Conservation (phyloP, 2,797 vertebrate species). For the Pseudotriccus pelzelni region DNA sequence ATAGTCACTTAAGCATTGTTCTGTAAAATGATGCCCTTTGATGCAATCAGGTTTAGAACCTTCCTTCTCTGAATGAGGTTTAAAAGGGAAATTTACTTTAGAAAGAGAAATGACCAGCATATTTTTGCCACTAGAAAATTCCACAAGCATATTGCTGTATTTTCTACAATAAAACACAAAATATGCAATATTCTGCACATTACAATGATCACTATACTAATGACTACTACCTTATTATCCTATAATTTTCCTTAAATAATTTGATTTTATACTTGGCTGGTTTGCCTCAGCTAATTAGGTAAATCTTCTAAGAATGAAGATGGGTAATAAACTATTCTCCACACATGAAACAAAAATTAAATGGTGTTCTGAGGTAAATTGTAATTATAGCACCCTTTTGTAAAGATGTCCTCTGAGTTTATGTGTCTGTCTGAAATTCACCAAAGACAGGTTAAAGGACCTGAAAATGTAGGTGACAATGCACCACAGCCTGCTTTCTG, state of each 20-base stretch:
- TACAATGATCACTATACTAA: not conserved
- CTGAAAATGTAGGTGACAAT: not conserved
- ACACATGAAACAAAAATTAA: not conserved
- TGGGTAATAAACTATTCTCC: slow-evolving; percentile 1
- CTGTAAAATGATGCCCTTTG: not conserved
- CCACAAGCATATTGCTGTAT: not conserved
- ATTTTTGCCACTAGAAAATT: not conserved
- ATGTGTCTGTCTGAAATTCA: not conserved
- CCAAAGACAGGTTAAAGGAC: not conserved
- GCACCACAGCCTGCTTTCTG: not conserved
- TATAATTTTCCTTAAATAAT: slow-evolving; percentile 48
- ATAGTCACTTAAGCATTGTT: not conserved
- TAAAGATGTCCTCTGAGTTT: not conserved
- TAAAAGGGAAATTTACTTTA: not conserved
- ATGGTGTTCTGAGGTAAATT: not conserved
- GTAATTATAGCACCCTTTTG: not conserved
- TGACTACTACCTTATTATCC: not conserved
- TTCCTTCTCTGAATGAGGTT: not conserved
- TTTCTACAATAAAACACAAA: not conserved
- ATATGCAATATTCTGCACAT: not conserved
- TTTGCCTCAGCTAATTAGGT: slow-evolving; percentile 23
- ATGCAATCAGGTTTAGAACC: not conserved
- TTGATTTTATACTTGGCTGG: slow-evolving; percentile 39
- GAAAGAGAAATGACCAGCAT: not conserved
- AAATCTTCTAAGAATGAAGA: not conserved